Base-by-base conservation (phyloP, 2,113 vertebrate species). In the Ictidomys tridecemlineatus region DNA sequence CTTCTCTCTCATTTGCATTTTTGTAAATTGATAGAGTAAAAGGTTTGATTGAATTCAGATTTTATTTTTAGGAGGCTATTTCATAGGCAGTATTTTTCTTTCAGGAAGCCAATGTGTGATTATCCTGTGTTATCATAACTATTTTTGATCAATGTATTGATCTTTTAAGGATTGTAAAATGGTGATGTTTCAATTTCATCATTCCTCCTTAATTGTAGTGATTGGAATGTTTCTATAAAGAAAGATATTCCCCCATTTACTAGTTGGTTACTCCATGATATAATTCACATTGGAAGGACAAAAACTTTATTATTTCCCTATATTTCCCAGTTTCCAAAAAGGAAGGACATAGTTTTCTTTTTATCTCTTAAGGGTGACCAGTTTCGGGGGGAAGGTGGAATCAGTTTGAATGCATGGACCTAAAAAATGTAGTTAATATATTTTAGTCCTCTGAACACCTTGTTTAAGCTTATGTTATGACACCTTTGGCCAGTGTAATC, bases 311-410 rank as follows among this genome's bases (percentile, higher is more conserved):
- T 84, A 9, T 69, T 77, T 85, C 14, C 14, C 45, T 79, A 0
- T 65, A 45, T 80, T 91, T 80, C 28, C 53, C 8, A 87, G 65
- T 80, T 87, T 95, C 80, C 89, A 67, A 72, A 63, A 73, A 24
- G 79, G 61, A 87, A 34, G 67, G 13, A 32, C 78, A 37, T 70
- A 34, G 0, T 70, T 95, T 85, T 10, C 61, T 78, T 77, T 90
- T 91, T 20, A 56, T 77, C 20, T 34, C 84, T 37, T 48, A 77
- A 91, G 67, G 17, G 39, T 82, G 24, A 48, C 22, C 56, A 56
- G 4, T 53, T 86, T 51, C 1, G 48, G 48, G 6, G 20, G 45
- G 34, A 22, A 5, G 37, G 61, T 17, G 53, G 2, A 24, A 37
- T 74, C 76, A 76, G 30, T 92, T 82, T 87, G 56, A 74, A 92